Evolutionary conservation across 2,113 vertebrate species (phyloP), one percentile per base, ranked within the genome.

Genomic region (Pampusana beccarii): DNA sequence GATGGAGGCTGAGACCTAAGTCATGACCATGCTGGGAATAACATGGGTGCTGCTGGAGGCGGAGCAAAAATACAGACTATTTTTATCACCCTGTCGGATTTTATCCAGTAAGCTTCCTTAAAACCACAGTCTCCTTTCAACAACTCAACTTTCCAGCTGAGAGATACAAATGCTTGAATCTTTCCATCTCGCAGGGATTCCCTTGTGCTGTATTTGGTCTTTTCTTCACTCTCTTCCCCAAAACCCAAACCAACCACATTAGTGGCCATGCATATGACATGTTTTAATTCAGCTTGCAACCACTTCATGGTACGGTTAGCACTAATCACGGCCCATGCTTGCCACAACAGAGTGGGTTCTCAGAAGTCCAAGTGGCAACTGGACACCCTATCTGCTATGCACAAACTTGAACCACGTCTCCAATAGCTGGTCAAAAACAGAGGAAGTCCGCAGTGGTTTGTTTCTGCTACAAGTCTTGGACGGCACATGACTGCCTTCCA

Each of bases 71-170:
- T 93, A 83, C 79, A 96, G 98, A 97, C 92, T 97, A 92, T 94
- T 96, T 98, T 98, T 98, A 98, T 98, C 97, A 79, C 97, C 97
- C 96, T 98, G 98, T 98, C 98, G 97, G 94, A 97, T 97, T 97
- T 97, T 95, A 96, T 97, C 96, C 96, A 84, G 91, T 54, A 95
- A 93, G 79, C 97, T 97, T 97, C 96, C 91, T 97, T 94, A 97
- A 98, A 98, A 97, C 97, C 96, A 89, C 97, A 96, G 85, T 93
- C 80, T 97, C 86, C 96, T 98, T 98, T 98, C 98, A 98, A 95
- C 98, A 97, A 42, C 94, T 98, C 88, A 80, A 36, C 82, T 96
- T 96, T 96, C 93, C 97, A 97, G 88, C 97, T 97, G 96, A 84
- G 96, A 97, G 86, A 86, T 72, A 94, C 88, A 95, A 95, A 96